These are phyloP conservation scores for Chymomyza procnemis DNA, from an alignment of 2,888 invertebrate species.

Conservation along the genomic window DNA sequence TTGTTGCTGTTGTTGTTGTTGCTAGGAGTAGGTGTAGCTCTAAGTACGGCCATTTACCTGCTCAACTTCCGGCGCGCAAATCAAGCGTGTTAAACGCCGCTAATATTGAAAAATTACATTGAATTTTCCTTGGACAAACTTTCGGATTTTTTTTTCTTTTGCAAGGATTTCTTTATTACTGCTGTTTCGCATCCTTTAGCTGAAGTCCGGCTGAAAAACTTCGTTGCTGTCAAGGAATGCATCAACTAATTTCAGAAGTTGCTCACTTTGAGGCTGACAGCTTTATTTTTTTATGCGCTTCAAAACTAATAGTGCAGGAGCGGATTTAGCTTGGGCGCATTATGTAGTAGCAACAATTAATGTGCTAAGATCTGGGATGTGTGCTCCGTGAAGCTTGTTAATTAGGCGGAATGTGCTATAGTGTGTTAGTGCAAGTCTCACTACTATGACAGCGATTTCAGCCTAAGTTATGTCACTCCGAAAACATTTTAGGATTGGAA, in stretches of 20 bases:
- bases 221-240: conserved; percentile 2
- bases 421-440: too few relatives aligned
- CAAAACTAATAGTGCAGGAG: not conserved
- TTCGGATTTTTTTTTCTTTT: conserved; percentile 15
- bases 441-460: too few relatives aligned
- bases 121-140: conserved; percentile 4
- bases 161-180: conserved; percentile 4
- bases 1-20: conserved; percentile 1
- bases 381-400: too few relatives aligned
- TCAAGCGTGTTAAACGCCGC: conserved; percentile 68
- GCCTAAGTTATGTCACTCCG: too few relatives aligned
- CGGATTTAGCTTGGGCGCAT: not conserved
- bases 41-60: conserved; percentile 22
- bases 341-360: not conserved
- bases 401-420: too few relatives aligned
- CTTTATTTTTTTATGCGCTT: not conserved
- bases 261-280: not conserved
- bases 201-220: not conserved
- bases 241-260: not conserved
- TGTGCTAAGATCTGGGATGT: too few relatives aligned
- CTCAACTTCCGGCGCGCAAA: conserved; percentile 39
- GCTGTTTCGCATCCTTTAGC: conserved; percentile 8
- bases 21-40: conserved; percentile 28
- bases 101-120: conserved; percentile 68
- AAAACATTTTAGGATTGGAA: too few relatives aligned